Percentiles rank a stretch among this genome's conserved stretches.
Conservation (phyloP, 1,140 invertebrate genomes). For the Hetaerina americana region DNA sequence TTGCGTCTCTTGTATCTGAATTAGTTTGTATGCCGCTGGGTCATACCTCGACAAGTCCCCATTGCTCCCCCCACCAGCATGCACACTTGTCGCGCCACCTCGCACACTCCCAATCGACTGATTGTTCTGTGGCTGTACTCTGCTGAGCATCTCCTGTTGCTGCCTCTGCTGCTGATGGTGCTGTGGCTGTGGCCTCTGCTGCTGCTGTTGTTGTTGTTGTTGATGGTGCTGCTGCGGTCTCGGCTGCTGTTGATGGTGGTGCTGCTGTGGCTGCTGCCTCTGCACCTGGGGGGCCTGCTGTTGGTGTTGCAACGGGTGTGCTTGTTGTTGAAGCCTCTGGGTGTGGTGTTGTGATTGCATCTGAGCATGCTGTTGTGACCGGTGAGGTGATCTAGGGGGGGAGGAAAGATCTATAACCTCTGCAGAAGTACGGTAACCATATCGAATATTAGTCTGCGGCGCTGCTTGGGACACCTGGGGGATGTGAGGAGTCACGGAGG, state of each 20-base stretch:
- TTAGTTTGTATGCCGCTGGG: not conserved
- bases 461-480: conserved; percentile 2
- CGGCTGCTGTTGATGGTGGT: conserved; percentile 12
- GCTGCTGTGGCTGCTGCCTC: not conserved
- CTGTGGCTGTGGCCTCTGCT: conserved; percentile 20
- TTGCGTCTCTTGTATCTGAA: not conserved
- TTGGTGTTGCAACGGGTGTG: not conserved
- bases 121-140: conserved; percentile 24
- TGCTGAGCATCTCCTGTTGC: conserved; percentile 20
- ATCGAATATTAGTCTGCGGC: not conserved
- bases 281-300: not conserved
- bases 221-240: conserved; percentile 18
- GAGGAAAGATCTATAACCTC: conserved; percentile 25
- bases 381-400: conserved; percentile 22
- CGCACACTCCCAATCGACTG: not conserved
- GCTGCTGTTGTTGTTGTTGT: conserved; percentile 16
- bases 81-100: not conserved
- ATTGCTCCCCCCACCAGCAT: not conserved
- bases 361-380: not conserved
- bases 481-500: conserved; percentile 25
- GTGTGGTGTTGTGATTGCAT: not conserved
- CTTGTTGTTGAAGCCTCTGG: not conserved
- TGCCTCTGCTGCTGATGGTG: conserved; percentile 29
- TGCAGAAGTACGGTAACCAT: not conserved
- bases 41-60: not conserved